Percentiles rank a stretch among this genome's conserved stretches.
phyloP scores from a whole-genome alignment of 2,113 vertebrate species.

The Tichodroma muraria region DNA sequence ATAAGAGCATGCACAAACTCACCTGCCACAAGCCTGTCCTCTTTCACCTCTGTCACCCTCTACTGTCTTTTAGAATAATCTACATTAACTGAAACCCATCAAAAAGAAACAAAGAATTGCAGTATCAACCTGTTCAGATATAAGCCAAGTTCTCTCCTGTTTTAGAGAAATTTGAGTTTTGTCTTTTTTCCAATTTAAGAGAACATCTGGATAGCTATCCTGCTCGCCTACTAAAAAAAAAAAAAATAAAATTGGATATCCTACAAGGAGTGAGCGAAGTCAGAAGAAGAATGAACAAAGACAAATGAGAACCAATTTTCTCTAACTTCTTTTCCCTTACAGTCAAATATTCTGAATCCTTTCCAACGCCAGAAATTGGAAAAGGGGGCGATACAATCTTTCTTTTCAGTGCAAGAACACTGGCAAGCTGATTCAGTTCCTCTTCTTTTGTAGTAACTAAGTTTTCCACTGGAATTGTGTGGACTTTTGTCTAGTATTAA shows the following conservation, averaged over 20 bases:
- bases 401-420: neutral
- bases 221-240: neutral
- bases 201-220: neutral
- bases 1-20: constrained; percentile 5
- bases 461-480: neutral
- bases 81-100: neutral
- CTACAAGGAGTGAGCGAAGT: neutral
- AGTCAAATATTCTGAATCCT: neutral
- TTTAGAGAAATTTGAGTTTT: constrained; percentile 12
- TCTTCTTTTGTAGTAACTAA: neutral
- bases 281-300: constrained; percentile 15
- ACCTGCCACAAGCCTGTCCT: constrained; percentile 24
- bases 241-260: neutral
- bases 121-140: neutral
- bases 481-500: neutral
- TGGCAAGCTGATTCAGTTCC: neutral
- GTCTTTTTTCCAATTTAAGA: neutral
- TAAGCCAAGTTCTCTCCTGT: neutral
- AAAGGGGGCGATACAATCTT: neutral
- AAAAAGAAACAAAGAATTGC: neutral
- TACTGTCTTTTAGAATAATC: neutral
- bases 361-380: neutral
- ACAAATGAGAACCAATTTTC: neutral
- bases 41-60: neutral
- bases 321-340: neutral